Evolutionary conservation across 64 coral and sea anemone genomes (phyloP), one percentile per base, ranked within the genome.

Genomic region (Catalaphyllia jardinei): DNA sequence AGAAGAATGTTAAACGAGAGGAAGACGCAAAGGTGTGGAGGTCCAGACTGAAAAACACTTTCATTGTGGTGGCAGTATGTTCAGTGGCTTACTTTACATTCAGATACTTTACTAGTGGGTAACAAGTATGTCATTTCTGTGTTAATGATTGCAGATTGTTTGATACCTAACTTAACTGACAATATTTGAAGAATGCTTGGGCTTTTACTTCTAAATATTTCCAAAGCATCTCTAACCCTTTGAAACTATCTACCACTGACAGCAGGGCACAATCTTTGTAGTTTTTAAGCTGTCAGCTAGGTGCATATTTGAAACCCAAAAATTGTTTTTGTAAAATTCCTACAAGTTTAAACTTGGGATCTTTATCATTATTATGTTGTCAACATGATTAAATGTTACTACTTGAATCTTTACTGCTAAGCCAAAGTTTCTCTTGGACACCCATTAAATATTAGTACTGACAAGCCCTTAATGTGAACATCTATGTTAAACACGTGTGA

Each of bases 21-120:
- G 86, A 88, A 76, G 86, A 88, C 76, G 72, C 86, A 76, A 88
- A 88, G 10, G 51, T 60, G 25, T 88, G 71, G 74, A 75, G 63
- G 49, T 88, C 72, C 71, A 88, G 74, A 31, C 33, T 88, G 86
- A 88, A 76, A 72, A 61, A 60, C 55, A 38, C 74, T 76, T 18
- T 75, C 3, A 60, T 75, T 31, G 72, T 20, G 16, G 51, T 73
- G 22, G 71, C 29, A 38, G 71, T 75, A 49, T 88, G 86, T 88
- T 60, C 74, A 42, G 72, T 88, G 20, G 86, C 72, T 31, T 88
- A 75, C 51, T 10, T 88, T 22, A 64, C 86, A 24, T 88, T 76
- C 52, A 88, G 72, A 74, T 77, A 77, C 46, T 73, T 75, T 16
- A 60, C 74, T 17, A 60, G 49, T 63, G 50, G 71, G 18, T 61